phyloP scores from a whole-genome alignment of 2,113 vertebrate genomes.

The Lophius piscatorius region DNA sequence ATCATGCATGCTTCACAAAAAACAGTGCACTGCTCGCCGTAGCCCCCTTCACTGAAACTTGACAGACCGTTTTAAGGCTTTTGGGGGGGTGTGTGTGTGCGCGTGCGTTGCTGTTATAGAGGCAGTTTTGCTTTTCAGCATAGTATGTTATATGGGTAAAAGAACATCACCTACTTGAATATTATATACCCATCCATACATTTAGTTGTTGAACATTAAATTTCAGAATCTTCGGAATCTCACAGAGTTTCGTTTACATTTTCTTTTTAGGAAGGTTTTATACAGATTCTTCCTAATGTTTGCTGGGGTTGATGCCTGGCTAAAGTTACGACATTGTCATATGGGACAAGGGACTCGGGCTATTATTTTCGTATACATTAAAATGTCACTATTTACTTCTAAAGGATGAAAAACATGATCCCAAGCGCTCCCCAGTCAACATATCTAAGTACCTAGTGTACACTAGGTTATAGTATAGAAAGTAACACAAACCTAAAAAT shows the following conservation, averaged over 20 bases:
- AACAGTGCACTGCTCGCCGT: conserved; percentile 43
- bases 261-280: too few species aligned
- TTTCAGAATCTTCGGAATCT: background rate
- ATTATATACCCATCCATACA: background rate
- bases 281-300: too few species aligned
- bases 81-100: conserved; percentile 28
- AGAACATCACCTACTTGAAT: too few species aligned
- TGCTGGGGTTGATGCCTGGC: too few species aligned
- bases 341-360: too few species aligned
- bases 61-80: conserved; percentile 24
- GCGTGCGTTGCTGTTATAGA: conserved; percentile 23
- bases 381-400: background rate
- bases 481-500: background rate
- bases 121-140: background rate
- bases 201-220: conserved; percentile 1
- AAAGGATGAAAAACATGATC: background rate
- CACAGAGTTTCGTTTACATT: too few species aligned
- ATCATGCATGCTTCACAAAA: conserved; percentile 63
- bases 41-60: conserved; percentile 26
- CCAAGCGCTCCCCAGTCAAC: background rate
- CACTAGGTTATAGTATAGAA: background rate
- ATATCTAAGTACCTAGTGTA: background rate
- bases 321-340: too few species aligned
- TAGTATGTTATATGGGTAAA: background rate
- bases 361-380: too few species aligned